Conservation (phyloP, 2,888 invertebrate genomes). For the Mythimna albipuncta region DNA sequence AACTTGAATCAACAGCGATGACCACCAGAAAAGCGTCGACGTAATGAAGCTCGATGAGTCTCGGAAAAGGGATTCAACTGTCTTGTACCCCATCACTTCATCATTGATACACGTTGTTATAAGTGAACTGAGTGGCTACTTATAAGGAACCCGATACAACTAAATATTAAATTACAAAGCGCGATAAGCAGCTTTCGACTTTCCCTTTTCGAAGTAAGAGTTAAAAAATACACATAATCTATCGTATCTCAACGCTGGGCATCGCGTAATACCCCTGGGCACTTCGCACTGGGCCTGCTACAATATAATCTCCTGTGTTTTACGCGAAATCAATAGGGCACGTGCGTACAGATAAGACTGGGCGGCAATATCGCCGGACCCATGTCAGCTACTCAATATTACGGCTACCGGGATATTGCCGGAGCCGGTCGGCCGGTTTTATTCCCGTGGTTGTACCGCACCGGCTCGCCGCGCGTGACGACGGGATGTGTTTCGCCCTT, state of each 20-base stretch:
- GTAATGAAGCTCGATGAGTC: no score
- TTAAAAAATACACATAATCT: conserved; percentile 54
- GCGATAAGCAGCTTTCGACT: conserved; percentile 9
- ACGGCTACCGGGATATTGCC: conserved; percentile 45
- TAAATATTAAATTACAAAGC: conserved; percentile 22
- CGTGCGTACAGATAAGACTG: conserved; percentile 68
- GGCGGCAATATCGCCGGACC: conserved; percentile 75
- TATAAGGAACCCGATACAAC: conserved; percentile 3
- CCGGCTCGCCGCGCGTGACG: conserved; percentile 29
- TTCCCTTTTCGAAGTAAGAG: conserved; percentile 16
- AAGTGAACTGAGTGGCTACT: not conserved
- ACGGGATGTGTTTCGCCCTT: conserved; percentile 14
- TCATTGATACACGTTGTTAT: not conserved
- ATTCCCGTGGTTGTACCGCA: conserved; percentile 28
- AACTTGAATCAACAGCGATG: no score
- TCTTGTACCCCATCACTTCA: not conserved
- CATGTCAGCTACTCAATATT: conserved; percentile 72
- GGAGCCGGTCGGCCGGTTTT: conserved; percentile 42
- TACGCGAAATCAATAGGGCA: conserved; percentile 75
- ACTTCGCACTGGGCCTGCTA: conserved; percentile 55
- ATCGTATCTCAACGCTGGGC: conserved; percentile 50
- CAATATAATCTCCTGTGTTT: conserved; percentile 67
- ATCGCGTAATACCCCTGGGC: conserved; percentile 54
- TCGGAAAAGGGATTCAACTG: no score
- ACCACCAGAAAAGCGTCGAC: no score